Conservation (phyloP, 2,888 invertebrate species). For the Apoda limacodes region DNA sequence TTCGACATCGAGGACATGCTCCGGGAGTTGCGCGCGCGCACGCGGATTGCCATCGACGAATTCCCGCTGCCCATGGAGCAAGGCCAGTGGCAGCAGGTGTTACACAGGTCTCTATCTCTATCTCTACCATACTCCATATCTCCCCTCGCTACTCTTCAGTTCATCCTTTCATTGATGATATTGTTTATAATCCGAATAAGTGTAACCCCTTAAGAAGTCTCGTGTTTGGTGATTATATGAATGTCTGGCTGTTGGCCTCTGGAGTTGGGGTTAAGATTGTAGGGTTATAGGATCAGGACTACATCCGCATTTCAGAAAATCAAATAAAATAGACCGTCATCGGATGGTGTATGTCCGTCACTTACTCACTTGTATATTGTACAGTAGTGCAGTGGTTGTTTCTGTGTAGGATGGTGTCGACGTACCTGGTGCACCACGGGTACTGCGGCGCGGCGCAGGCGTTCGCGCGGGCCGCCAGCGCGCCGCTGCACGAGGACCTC, state of each 20-base stretch:
- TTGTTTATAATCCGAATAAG: too few species aligned
- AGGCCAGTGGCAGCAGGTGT: constrained; percentile 91
- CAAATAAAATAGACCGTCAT: too few species aligned
- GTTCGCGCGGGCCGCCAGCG: constrained; percentile 91
- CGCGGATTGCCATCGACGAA: constrained; percentile 85
- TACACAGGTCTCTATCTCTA: too few species aligned
- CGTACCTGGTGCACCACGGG: constrained; percentile 98
- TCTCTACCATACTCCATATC: too few species aligned
- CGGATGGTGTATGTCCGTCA: not conserved
- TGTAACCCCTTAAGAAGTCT: too few species aligned
- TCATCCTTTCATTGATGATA: too few species aligned
- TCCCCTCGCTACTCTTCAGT: too few species aligned
- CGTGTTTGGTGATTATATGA: too few species aligned
- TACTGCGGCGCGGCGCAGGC: constrained; percentile 97
- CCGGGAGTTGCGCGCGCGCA: constrained; percentile 87
- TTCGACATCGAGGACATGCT: constrained; percentile 99
- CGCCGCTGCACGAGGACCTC: constrained; percentile 92
- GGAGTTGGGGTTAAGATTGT: too few species aligned
- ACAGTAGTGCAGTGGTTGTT: not conserved
- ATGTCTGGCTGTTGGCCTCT: too few species aligned
- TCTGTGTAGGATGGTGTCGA: constrained; percentile 89
- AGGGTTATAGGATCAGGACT: too few species aligned
- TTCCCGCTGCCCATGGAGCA: constrained; percentile 88
- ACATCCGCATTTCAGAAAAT: too few species aligned
- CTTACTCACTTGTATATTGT: not conserved